Evolutionary conservation across 2,113 vertebrate species (phyloP), one percentile per base, ranked within the genome.

Genomic region (Piaya cayana): DNA sequence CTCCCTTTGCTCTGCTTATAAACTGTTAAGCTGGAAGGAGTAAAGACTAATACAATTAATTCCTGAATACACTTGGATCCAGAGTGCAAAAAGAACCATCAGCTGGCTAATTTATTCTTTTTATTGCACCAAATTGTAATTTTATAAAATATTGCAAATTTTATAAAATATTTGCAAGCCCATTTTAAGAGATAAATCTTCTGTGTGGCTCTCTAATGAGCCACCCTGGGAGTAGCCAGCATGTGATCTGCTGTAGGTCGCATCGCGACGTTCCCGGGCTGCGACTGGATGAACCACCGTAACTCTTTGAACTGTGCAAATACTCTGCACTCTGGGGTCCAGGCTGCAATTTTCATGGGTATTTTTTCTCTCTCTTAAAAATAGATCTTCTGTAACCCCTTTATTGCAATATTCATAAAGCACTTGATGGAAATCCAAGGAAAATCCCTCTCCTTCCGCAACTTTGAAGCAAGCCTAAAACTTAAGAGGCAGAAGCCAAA

Each of bases 101-200:
- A 92, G 65, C 62, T 63, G 77, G 86, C 76, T 97, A 88, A 88
- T 95, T 96, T 95, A 95, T 94, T 96, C 90, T 88, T 92, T 88
- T 95, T 94, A 94, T 90, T 94, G 88, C 88, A 75, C 65, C 95
- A 93, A 94, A 96, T 84, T 36, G 93, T 92, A 90, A 97, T 97
- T 96, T 96, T 96, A 96, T 97, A 93, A 97, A 97, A 97, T 95
- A 93, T 59, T 81, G 92, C 95, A 97, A 96, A 96, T 94, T 97
- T 94, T 94, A 97, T 97, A 97, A 97, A 97, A 96, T 97, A 93
- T 96, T 96, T 96, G 95, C 90, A 56, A 93, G 93, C 93, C 93
- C 90, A 75, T 96, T 96, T 97, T 96, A 69, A 86, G 95, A 93
- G 90, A 94, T 96, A 96, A 95, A 96, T 95, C 94, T 92, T 94